A percentile compares a stretch with the other conserved stretches of the same genome.
These are phyloP conservation scores for Sciaenops ocellatus DNA, from an alignment of 2,797 vertebrate species.

Conservation along the genomic window DNA sequence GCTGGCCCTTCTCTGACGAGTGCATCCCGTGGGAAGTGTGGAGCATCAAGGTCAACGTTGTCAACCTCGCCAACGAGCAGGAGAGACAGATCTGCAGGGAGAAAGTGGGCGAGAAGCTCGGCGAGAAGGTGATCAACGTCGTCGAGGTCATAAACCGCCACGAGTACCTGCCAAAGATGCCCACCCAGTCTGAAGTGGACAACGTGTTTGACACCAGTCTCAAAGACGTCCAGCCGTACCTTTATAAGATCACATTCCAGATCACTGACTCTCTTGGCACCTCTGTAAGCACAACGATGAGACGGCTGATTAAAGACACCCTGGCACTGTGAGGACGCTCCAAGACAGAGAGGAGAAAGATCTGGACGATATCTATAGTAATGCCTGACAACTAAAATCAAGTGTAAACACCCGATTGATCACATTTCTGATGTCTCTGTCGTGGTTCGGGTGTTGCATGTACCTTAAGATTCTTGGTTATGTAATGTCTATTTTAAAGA, in stretches of 20 bases:
- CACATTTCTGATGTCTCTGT: slow-evolving; percentile 14
- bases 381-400: slow-evolving; percentile 4
- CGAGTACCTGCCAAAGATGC: slow-evolving; percentile 99
- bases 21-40: slow-evolving; percentile 99
- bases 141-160: slow-evolving; percentile 99
- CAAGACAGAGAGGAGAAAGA: neutral
- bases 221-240: slow-evolving; percentile 97
- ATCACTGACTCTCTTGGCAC: slow-evolving; percentile 96
- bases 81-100: slow-evolving; percentile 98
- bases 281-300: slow-evolving; percentile 98
- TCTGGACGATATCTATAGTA: slow-evolving; percentile 19
- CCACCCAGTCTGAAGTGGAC: slow-evolving; percentile 98
- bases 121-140: slow-evolving; percentile 97
- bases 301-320: slow-evolving; percentile 97
- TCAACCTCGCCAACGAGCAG: slow-evolving; percentile 96
- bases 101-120: slow-evolving; percentile 98
- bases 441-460: slow-evolving; percentile 6
- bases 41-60: slow-evolving; percentile 98
- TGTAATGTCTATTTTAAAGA: slow-evolving; percentile 32
- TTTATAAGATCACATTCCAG: slow-evolving; percentile 97
- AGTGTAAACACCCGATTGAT: neutral
- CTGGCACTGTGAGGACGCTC: slow-evolving; percentile 89
- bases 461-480: slow-evolving; percentile 36
- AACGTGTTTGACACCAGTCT: slow-evolving; percentile 98
- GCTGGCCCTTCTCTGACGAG: slow-evolving; percentile 98